Conservation (phyloP, 2,888 invertebrate species). For the Isotomurus palustris region DNA sequence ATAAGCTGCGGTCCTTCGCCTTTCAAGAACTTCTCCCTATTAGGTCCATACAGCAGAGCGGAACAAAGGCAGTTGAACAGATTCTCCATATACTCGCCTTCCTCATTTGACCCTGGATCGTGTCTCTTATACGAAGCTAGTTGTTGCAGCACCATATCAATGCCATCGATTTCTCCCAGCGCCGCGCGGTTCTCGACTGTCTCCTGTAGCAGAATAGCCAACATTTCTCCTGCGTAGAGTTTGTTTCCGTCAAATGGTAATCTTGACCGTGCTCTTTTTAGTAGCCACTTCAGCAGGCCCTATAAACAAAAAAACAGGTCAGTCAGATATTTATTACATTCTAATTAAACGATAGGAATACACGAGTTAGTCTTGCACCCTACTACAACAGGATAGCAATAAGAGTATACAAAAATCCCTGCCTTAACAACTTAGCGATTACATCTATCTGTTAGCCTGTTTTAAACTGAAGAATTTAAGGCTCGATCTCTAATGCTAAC, state of each 20-base stretch:
- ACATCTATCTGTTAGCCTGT: too few species aligned
- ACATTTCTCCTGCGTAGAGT: constrained; percentile 89
- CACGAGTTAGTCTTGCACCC: too few species aligned
- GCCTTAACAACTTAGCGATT: too few species aligned
- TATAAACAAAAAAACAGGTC: constrained; percentile 52
- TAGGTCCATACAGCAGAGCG: constrained; percentile 78
- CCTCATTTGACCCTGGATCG: constrained; percentile 84
- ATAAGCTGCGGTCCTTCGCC: constrained; percentile 98
- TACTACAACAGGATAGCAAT: too few species aligned
- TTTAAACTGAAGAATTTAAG: too few species aligned
- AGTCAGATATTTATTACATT: background rate
- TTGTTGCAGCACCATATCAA: constrained; percentile 92
- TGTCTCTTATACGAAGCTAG: constrained; percentile 91
- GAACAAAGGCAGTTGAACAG: constrained; percentile 94
- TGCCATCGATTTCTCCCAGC: constrained; percentile 89
- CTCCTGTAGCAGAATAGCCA: constrained; percentile 90
- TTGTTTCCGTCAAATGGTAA: constrained; percentile 91
- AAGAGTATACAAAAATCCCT: too few species aligned
- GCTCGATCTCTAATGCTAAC: too few species aligned
- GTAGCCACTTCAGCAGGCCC: constrained; percentile 84
- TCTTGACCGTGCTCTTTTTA: constrained; percentile 83
- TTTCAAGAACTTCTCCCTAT: constrained; percentile 85
- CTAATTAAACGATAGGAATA: too few species aligned
- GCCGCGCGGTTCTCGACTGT: constrained; percentile 73
- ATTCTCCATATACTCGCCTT: constrained; percentile 98